Percentiles rank a stretch among this genome's conserved stretches.
phyloP scores from a whole-genome alignment of 2,113 vertebrate genomes.

The Varanus salvator region DNA sequence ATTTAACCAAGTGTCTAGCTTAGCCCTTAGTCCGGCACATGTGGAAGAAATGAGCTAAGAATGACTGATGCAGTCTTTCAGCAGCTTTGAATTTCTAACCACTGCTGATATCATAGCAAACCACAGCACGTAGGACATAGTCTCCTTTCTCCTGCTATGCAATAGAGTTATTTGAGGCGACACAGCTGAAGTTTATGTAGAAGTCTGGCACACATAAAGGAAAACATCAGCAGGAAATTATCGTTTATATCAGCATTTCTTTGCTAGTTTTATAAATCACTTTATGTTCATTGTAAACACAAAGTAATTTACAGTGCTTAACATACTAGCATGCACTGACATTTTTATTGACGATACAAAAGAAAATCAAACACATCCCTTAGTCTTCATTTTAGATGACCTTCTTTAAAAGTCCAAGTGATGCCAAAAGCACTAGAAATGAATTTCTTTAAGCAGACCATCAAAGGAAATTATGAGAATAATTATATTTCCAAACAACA shows the following conservation, averaged over 20 bases:
- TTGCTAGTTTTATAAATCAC: conserved; percentile 13
- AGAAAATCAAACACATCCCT: conserved; percentile 29
- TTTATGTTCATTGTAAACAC: neutral
- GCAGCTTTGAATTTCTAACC: conserved; percentile 66
- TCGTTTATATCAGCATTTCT: conserved; percentile 23
- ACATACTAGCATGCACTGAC: rapidly evolving
- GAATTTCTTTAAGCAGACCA: neutral
- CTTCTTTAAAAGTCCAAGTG: conserved; percentile 17
- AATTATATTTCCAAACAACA: rapidly evolving
- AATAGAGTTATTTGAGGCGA: conserved; percentile 52
- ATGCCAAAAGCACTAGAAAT: neutral
- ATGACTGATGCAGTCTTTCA: conserved; percentile 68
- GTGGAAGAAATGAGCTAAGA: conserved; percentile 69
- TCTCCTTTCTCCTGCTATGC: conserved; percentile 35
- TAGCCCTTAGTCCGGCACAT: conserved; percentile 7
- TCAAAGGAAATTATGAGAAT: conserved; percentile 7
- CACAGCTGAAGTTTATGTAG: conserved; percentile 38
- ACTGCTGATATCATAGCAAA: conserved; percentile 62
- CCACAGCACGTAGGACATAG: conserved; percentile 57
- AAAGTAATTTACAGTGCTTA: neutral
- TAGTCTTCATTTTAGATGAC: neutral
- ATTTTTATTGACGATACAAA: conserved; percentile 37
- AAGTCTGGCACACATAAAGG: conserved; percentile 41
- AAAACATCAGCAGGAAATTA: conserved; percentile 43
- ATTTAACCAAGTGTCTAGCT: too few relatives aligned